Evolutionary conservation across 2,888 invertebrate species (phyloP), one percentile per base, ranked within the genome.

Genomic region (Polia nebulosa): DNA sequence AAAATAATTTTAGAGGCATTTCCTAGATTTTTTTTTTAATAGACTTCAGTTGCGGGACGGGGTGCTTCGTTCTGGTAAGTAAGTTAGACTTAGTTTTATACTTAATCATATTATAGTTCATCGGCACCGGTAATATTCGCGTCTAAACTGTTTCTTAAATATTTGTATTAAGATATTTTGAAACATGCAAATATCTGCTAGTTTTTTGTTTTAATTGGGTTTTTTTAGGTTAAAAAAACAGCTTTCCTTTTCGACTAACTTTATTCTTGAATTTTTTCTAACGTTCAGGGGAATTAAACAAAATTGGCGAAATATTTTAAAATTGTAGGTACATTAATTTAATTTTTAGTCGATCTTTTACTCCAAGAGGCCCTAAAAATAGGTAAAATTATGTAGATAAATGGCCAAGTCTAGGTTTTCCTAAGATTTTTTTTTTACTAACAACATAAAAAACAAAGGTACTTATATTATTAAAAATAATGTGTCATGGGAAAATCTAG

Each of bases 21-120:
- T 25, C n/a, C n/a, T 34, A 49, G n/a, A 5, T 34, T 62, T 60
- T 57, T 20, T 51, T 47, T 36, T 27, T 36, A 27, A 56, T 27
- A 41, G 57, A 51, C 57, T 9, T 44, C 52, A 15, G 25, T 49
- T 62, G 56, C 71, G 27, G 63, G 49, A 15, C 39, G 11, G 13
- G 27, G 36, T 25, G 32, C 39, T 13, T n/a, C 11, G 7, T 27
- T 32, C 17, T 56, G 79, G 80, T 81, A 65, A 75, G 82, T 81
- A 34, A 39, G 25, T 20, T 13, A 17, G 17, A 34, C 4, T 22
- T 22, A 68, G n/a, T 57, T 39, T 53, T 45, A n/a, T 52, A 20
- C 34, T 22, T n/a, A 22, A 22, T 17, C 17, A 25, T 9, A 7
- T 45, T 27, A 41, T 8, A 7, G 5, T 25, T 39, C 9, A n/a